Evolutionary conservation across 2,113 vertebrate genomes (phyloP), one percentile per base, ranked within the genome.

Genomic region (Herpailurus yagouaroundi): DNA sequence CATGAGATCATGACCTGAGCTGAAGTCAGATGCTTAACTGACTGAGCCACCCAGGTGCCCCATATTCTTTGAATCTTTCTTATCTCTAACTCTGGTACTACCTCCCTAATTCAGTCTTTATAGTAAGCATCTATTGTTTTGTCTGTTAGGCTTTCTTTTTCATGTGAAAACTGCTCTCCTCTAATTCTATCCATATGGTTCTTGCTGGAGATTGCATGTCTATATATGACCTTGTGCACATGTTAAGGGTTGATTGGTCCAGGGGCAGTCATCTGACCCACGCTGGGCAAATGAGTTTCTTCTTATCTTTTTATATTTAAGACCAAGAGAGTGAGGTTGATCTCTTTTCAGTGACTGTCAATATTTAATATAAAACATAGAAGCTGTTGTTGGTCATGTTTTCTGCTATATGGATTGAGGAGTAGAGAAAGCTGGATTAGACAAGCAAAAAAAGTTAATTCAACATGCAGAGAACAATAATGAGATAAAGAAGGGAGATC

Each of bases 391-490:
- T 87, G 68, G 15, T 16, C 21, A n/a, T 63, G 60, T 52, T 77
- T 92, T 77, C 85, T 89, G 63, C 12, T 19, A 25, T 1, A 7
- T 73, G n/a, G 41, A 52, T 8, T 50, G 21, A 41, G 10, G 60
- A 84, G 25, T 80, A 79, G 50, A 93, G 55, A 81, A 85, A 96
- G 21, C 19, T 36, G 74, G 25, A 81, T 27, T 19, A 90, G 33
- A 93, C 31, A 93, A 93, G 45, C 55, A 89, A 80, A 89, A 80
- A 96, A n/a, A 66, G 71, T 77, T 50, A 95, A 92, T 92, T 74
- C 45, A 74, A n/a, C n/a, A 50, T 36, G 10, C 33, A 69, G 48
- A 79, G 15, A 66, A 38, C 38, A 92, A 79, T 52, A 86, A 63
- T 48, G 66, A 81, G 41, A 91, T 86, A 77, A 84, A 84, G n/a